Evolutionary conservation across 2,113 vertebrate genomes (phyloP), one percentile per base, ranked within the genome.

Genomic region (Trematocara stigmaticum): DNA sequence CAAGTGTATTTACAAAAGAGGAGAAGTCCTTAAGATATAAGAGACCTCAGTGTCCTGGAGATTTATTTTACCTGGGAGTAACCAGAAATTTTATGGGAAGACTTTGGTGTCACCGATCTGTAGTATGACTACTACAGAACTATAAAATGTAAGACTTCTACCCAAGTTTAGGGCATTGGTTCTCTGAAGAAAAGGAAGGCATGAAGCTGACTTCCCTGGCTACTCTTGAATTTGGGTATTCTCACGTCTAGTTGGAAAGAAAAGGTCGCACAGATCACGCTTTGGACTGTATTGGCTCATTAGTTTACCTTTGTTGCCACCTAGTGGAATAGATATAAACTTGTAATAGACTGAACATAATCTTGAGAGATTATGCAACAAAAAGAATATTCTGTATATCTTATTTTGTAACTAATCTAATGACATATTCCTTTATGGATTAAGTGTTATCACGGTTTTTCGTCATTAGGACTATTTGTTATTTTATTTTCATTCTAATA

Each of bases 241-340:
- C 42, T 49, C 23, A 31, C 15, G 9, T 0, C 15, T 11, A 49
- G 15, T 18, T 31, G 69, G 23, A 49, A 47, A 31, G 26, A 49
- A 49, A 49, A 74, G 23, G 20, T 74, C 23, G 15, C 13, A 31
- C 69, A 74, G 66, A 74, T 74, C 40, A 74, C 23, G 5, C 40
- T 2, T 31, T 6, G 42, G 23, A 3, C 10, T 38, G 31, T 15
- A 81, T 35, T 52, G 23, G 5, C 5, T 23, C 9, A 84, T 81
- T 34, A 16, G 5, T 84, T 64, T 87, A 61, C 35, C 12, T 88
- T 45, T 91, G n/a, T 29, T 84, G 90, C 92, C 95, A 91, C 83
- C 95, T 91, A 52, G 89, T 94, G 94, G 92, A 29, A 11, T 1
- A 18, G 2, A 82, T 29, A 3, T 20, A 1, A 34, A 76, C 35